Evolutionary conservation across 2,888 invertebrate species (phyloP).

Genomic region (Meteorus cinctellus): DNA sequence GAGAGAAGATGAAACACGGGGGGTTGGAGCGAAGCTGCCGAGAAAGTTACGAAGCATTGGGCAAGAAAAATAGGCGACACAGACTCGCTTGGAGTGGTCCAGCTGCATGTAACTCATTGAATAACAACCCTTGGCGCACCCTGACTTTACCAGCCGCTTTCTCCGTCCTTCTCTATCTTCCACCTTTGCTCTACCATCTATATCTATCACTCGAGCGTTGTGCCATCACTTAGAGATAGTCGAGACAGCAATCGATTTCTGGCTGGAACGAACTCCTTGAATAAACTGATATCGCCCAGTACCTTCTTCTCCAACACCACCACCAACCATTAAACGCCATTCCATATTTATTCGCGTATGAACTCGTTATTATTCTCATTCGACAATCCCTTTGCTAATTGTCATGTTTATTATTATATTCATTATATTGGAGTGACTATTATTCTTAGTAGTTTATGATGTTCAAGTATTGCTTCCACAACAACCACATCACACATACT

Average conservation of each 20-base stretch:
- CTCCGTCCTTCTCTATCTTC: not conserved
- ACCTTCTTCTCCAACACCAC: conserved; percentile 11
- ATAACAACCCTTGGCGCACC: conserved; percentile 45
- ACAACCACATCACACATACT: too few species aligned
- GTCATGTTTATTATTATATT: not conserved
- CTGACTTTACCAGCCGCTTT: conserved; percentile 25
- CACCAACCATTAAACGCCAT: not conserved
- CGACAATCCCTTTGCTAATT: not conserved
- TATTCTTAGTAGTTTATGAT: too few species aligned
- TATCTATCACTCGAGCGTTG: conserved; percentile 28
- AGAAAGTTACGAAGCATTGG: conserved; percentile 44
- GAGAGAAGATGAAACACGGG: not conserved
- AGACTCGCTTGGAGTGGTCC: conserved; percentile 42
- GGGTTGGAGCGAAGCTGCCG: conserved; percentile 10
- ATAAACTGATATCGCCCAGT: conserved; percentile 42
- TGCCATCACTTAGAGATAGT: conserved; percentile 30
- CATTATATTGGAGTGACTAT: too few species aligned
- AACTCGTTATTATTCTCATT: not conserved
- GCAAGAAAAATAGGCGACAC: conserved; percentile 35
- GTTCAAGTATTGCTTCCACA: too few species aligned
- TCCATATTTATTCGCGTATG: not conserved
- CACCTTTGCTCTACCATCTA: conserved; percentile 14
- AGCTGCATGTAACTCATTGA: conserved; percentile 49
- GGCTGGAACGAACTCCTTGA: conserved; percentile 49
- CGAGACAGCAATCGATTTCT: conserved; percentile 49